Evolutionary conservation across 2,888 invertebrate species (phyloP), one percentile per base, ranked within the genome.

Genomic region (Phorcus lineatus): DNA sequence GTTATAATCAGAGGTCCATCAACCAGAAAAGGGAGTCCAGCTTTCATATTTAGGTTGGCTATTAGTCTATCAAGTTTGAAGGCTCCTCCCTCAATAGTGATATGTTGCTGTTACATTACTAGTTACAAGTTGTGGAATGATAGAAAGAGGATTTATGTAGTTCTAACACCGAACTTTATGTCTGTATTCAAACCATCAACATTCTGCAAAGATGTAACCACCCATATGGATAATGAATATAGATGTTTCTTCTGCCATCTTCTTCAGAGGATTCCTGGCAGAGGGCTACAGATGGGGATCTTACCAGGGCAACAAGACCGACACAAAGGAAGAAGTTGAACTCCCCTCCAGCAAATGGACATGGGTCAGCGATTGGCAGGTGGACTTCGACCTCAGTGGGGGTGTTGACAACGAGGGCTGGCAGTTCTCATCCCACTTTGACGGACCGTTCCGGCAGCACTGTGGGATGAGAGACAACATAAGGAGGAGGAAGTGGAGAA

Each of bases 391-490:
- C 91, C 96, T 96, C 11, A 96, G 97, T 0, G 97, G 97, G 0
- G 98, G 97, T 1, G 97, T 97, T 0, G 98, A 98, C 92, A 95
- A 95, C 81, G 97, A 97, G 86, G 98, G 98, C 1, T 98, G 98
- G 98, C 98, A 98, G 91, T 98, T 98, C 93, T 97, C 98, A 0
- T 96, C 97, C 0, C 97, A 98, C 93, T 98, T 98, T 91, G 97
- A 83, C 95, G 82, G 96, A 0, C 95, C 95, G 13, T 98, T 97
- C 93, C 97, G 97, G 91, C 96, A 96, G 0, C 95, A 96, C 88
- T 97, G 97, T 93, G 95, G 96, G 85, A 96, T 97, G 85, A 97
- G 97, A 0, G 98, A 98, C 93, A 97, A 97, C 90, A 97, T 97
- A 0, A 95, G 98, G 31, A 95, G 97, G 17, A 94, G 97, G 66